Evolutionary conservation across 2,113 vertebrate genomes (phyloP).

Genomic region (Illadopsis cleaveri): DNA sequence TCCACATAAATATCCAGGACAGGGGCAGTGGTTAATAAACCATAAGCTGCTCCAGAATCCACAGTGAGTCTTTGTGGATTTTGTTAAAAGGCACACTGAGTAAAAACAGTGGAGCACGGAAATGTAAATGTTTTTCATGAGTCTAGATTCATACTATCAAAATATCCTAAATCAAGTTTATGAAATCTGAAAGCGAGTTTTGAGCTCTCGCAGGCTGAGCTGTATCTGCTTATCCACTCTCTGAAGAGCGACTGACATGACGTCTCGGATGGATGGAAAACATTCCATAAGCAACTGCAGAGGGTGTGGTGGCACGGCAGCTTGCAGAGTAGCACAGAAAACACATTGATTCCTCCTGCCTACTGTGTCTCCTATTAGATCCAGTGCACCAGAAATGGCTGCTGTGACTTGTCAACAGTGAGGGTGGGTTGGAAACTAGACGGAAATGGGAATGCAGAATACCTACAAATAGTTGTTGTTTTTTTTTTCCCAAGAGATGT

Average conservation of each 20-base stretch:
- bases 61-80: constrained; percentile 60
- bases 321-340: constrained; percentile 60
- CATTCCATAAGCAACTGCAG: constrained; percentile 58
- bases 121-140: constrained; percentile 54
- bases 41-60: constrained; percentile 39
- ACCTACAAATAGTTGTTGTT: background rate
- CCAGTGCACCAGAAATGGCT: background rate
- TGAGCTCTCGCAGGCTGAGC: background rate
- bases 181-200: constrained; percentile 57
- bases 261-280: constrained; percentile 47
- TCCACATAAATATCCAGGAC: constrained; percentile 46
- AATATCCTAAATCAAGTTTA: constrained; percentile 60
- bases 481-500: background rate
- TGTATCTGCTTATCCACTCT: constrained; percentile 31
- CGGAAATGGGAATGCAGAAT: background rate
- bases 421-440: constrained; percentile 5
- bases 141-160: constrained; percentile 57
- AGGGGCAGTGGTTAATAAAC: constrained; percentile 48
- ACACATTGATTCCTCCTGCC: constrained; percentile 60
- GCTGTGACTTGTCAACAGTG: background rate
- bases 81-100: constrained; percentile 52
- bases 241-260: background rate
- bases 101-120: constrained; percentile 47
- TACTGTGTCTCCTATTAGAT: background rate
- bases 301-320: constrained; percentile 66